Conservation (phyloP, 2,113 vertebrate species). For the Anarrhichthys ocellatus region DNA sequence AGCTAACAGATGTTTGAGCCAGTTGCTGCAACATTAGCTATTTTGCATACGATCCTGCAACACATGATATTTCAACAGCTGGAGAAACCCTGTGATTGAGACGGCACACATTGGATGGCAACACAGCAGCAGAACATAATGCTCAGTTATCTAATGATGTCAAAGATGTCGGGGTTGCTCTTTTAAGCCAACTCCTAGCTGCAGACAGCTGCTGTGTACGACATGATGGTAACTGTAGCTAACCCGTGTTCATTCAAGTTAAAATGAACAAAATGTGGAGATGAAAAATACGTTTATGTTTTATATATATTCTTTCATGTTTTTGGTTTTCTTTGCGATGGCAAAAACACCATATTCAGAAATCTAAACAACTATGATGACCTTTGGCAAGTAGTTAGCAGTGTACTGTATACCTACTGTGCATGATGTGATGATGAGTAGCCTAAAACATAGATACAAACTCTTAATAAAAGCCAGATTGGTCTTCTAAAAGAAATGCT, state of each 20-base stretch:
- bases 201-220: neutral
- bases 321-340: neutral
- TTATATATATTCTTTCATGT: neutral
- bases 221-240: neutral
- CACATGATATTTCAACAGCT: neutral
- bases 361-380: neutral
- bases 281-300: neutral
- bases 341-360: neutral
- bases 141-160: neutral
- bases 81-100: neutral
- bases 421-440: neutral
- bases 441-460: neutral
- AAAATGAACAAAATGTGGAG: neutral
- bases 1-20: neutral
- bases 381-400: neutral
- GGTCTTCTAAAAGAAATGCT: constrained; percentile 12
- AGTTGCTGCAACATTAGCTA: neutral
- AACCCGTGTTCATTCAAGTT: neutral
- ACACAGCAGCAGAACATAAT: neutral
- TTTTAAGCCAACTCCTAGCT: neutral
- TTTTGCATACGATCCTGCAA: neutral
- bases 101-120: neutral
- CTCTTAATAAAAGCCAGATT: neutral
- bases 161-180: neutral
- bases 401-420: neutral